These are phyloP conservation scores for Sanderia malayensis DNA, from an alignment of 30 jellyfish, hydroid and myxozoan genomes.

Conservation along the genomic window DNA sequence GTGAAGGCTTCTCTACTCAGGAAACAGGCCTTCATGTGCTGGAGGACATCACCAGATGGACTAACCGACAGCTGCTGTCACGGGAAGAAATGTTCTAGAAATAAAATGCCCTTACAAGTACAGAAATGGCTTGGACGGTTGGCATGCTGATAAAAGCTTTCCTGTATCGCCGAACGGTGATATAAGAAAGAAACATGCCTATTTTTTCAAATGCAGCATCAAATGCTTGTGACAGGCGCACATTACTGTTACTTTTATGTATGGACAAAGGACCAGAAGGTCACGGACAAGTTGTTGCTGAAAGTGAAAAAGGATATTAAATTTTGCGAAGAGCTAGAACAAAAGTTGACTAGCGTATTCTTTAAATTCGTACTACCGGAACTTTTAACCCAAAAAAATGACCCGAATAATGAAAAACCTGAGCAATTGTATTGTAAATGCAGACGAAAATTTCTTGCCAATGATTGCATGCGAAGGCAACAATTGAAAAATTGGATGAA, in stretches of 20 bases:
- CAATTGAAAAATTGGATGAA: too few species aligned
- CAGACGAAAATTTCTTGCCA: too few species aligned
- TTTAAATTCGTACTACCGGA: conserved; percentile 12
- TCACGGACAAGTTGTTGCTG: neutral
- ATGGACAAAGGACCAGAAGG: conserved; percentile 11
- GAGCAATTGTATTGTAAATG: too few species aligned
- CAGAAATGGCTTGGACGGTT: conserved; percentile 21
- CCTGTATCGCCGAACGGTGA: conserved; percentile 5
- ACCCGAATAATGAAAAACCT: too few species aligned
- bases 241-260: conserved; percentile 6
- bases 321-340: conserved; percentile 1
- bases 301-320: neutral
- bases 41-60: too few species aligned
- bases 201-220: conserved; percentile 17
- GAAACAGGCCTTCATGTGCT: neutral
- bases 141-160: conserved; percentile 1
- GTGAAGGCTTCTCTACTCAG: neutral
- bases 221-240: conserved; percentile 3
- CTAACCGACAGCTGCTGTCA: too few species aligned
- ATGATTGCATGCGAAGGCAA: too few species aligned
- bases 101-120: conserved; percentile 6
- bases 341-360: neutral
- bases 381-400: neutral
- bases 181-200: neutral
- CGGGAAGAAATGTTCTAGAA: neutral